Base-by-base conservation (phyloP, 2,113 vertebrate species). In the Archocentrus centrarchus region DNA sequence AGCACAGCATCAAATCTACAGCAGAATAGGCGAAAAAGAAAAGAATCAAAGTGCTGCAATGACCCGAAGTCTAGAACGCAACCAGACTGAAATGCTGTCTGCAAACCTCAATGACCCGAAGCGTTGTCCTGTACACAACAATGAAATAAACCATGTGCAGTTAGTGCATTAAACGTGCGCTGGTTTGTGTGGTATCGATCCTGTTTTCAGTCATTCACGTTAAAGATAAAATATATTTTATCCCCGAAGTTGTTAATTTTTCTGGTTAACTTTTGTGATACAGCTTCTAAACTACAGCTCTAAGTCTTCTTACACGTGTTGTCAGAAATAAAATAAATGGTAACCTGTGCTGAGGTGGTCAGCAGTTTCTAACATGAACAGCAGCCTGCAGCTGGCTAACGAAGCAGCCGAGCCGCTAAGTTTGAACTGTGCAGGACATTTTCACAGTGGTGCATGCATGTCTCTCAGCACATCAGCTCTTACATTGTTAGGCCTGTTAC, bases 301-400 rank as follows among this genome's bases (percentile, higher is more conserved):
- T 13, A 27, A 27, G 18, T 53, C 20, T 7, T 53, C 7, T 53
- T 53, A 53, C 18, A 55, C 8, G 44, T 47, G 44, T 47, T 47
- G 64, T 70, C 9, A 70, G 24, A 20, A 70, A 53, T 53, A 32
- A 70, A 70, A 30, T 24, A 53, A 73, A 20, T 11, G 13, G 30
- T 11, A 53, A 53, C 24, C 15, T 53, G 47, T 50, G 11, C 15
- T 9, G 24, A 73, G 24, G 20, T 73, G 17, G 30, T 73, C 24
- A 73, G 10, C 44, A 53, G 44, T 20, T 70, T 70, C 15, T 60
- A 22, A 73, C 3, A 7, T 32, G 11, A 53, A 20, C 37, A 68
- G 17, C 86, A 79, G 66, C 85, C n/a, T 79, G 39, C 13, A 77
- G 58, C 75, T 55, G 57, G 22, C 59, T 61, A 66, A 39, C 10